Evolutionary conservation across 2,113 vertebrate genomes (phyloP).

Genomic region (Haemorhous mexicanus): DNA sequence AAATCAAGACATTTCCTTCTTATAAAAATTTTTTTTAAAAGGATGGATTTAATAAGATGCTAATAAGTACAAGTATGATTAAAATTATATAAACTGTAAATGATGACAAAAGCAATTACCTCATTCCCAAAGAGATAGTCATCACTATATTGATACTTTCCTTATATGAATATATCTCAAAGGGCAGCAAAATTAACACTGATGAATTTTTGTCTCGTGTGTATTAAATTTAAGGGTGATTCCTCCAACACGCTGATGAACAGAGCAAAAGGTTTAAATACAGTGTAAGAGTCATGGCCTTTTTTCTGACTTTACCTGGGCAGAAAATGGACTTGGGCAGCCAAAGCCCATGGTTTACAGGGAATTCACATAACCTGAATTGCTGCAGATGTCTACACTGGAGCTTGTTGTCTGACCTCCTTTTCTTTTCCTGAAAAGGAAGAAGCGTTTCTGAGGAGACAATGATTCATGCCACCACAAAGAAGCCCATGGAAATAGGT

Average conservation of each 20-base stretch:
- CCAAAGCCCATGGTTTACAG: not conserved
- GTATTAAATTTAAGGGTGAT: not conserved
- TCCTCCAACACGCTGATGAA: not conserved
- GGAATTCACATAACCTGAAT: not conserved
- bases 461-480: not conserved
- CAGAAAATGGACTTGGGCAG: not conserved
- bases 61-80: not conserved
- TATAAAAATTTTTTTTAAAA: not conserved
- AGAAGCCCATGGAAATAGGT: not conserved
- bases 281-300: not conserved
- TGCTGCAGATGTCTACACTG: not conserved
- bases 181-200: not conserved
- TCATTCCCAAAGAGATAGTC: not conserved
- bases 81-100: slow-evolving; percentile 7
- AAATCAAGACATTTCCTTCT: slow-evolving; percentile 33
- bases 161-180: not conserved
- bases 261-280: not conserved
- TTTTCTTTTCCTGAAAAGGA: not conserved
- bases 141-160: not conserved
- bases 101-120: not conserved
- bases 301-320: not conserved
- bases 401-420: not conserved
- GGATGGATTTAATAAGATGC: slow-evolving; percentile 39
- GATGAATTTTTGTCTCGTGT: not conserved
- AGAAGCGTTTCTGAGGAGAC: not conserved